phyloP scores from a whole-genome alignment of 1,140 invertebrate genomes.

The Tachypleus tridentatus region DNA sequence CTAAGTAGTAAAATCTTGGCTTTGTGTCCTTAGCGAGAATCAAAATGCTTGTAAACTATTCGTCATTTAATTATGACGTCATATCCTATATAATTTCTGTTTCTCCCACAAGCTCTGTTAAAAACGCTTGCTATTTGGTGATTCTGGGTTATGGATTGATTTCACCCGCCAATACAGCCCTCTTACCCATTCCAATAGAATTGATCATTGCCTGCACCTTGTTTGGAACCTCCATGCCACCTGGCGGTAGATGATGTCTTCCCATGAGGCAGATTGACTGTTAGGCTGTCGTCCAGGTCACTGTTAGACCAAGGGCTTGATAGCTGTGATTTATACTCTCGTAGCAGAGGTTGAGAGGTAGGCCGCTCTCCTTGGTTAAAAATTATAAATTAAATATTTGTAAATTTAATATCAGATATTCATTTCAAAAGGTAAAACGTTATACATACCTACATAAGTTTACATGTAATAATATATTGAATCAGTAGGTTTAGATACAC shows the following conservation, averaged over 20 bases:
- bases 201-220: slow-evolving; percentile 20
- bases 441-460: no score
- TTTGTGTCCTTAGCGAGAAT: no score
- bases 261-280: slow-evolving; percentile 9
- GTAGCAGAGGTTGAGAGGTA: slow-evolving; percentile 9
- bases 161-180: neutral
- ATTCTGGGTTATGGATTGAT: no score
- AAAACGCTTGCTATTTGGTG: no score
- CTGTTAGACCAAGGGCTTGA: slow-evolving; percentile 14
- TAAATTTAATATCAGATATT: neutral
- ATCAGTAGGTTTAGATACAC: no score
- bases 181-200: slow-evolving; percentile 21
- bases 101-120: no score
- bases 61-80: no score
- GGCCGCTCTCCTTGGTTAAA: slow-evolving; percentile 6
- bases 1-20: no score
- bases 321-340: slow-evolving; percentile 10
- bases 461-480: no score
- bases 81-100: no score
- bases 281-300: slow-evolving; percentile 12
- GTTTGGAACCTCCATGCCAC: slow-evolving; percentile 21
- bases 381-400: neutral
- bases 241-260: slow-evolving; percentile 12
- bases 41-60: no score
- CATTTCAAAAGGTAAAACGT: neutral